A percentile compares a stretch with the other conserved stretches of the same genome.
phyloP scores from a whole-genome alignment of 2,888 invertebrate species.

The Drosophila robusta region DNA sequence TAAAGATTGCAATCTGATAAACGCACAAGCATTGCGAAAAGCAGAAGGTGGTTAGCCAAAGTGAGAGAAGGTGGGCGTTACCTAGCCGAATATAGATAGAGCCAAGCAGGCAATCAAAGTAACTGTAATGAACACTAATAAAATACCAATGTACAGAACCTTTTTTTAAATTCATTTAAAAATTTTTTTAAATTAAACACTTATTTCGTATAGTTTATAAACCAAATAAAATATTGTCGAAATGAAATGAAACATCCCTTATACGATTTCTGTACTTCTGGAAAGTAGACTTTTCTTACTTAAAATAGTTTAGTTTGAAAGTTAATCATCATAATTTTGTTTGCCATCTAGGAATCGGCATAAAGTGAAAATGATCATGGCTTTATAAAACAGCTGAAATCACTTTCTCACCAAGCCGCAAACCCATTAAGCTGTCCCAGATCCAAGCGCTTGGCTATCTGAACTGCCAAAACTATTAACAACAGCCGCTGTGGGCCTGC shows the following conservation, averaged over 20 bases:
- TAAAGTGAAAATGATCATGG: slow-evolving; percentile 26
- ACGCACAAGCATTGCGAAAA: slow-evolving; percentile 22
- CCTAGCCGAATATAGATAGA: not conserved
- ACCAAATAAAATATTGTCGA: too few relatives aligned
- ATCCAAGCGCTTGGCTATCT: slow-evolving; percentile 18
- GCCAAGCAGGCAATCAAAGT: not conserved
- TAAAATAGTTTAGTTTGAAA: not conserved
- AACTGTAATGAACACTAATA: not conserved
- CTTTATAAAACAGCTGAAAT: slow-evolving; percentile 9
- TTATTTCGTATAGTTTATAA: too few relatives aligned
- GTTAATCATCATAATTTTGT: not conserved
- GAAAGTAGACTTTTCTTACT: not conserved
- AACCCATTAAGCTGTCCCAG: slow-evolving; percentile 34
- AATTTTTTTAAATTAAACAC: too few relatives aligned
- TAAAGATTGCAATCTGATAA: slow-evolving; percentile 54
- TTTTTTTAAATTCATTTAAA: too few relatives aligned
- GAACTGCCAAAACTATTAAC: slow-evolving; percentile 19
- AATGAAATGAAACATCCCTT: too few relatives aligned
- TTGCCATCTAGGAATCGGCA: slow-evolving; percentile 14
- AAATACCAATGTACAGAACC: not conserved
- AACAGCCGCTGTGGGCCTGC: slow-evolving; percentile 16
- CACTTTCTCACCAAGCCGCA: slow-evolving; percentile 30
- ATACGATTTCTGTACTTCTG: too few relatives aligned
- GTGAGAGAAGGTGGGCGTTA: slow-evolving; percentile 38
- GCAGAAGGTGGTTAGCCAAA: slow-evolving; percentile 1